Base-by-base conservation (phyloP, 2,888 invertebrate genomes). In the Calliphora vomitoria region DNA sequence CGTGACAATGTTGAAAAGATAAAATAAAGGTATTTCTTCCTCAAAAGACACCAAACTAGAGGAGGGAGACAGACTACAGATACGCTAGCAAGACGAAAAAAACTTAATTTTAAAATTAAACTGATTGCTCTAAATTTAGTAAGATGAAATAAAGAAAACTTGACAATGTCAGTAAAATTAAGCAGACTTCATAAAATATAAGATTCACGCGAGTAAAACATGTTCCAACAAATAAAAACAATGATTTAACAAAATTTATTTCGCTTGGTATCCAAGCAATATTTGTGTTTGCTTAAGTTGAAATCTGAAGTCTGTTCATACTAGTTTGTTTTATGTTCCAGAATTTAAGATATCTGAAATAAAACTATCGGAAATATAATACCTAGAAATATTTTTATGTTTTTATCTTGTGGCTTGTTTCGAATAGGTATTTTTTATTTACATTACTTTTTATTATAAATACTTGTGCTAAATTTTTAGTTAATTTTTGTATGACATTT, bases 91-190 rank as follows among this genome's bases (percentile, higher is more conserved):
- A 38, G 18, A 68, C 58, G 25, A 50, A 44, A 50, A 44, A 64
- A 6, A 76, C 41, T 41, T 62, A 55, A 83, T 55, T 55, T 76
- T 69, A 11, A 78, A 78, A 83, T 71, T 78, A 41, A 69, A 60
- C 72, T 76, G 69, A 76, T 76, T 62, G 62, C 55, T 53, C 15
- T 76, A 78, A 68, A 82, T 58, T 68, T 68, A 55, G 31, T 35
- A 58, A 53, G 15, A 79, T 44, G 11, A 60, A 47, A 3, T 11
- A 60, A 44, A 15, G 8, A 55, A 58, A 74, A 18, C 38, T 50
- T 68, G 75, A 75, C 82, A 75, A n/a, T 68, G 58, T 69, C 74
- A 66, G 66, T 44, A 44, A 64, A 62, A 20, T 58, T 50, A 76
- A 35, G 8, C 50, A 50, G 31, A 76, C n/a, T 44, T 35, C 38